These are phyloP conservation scores for Clusia tigrina DNA, from an alignment of 2,888 invertebrate genomes.

Conservation along the genomic window DNA sequence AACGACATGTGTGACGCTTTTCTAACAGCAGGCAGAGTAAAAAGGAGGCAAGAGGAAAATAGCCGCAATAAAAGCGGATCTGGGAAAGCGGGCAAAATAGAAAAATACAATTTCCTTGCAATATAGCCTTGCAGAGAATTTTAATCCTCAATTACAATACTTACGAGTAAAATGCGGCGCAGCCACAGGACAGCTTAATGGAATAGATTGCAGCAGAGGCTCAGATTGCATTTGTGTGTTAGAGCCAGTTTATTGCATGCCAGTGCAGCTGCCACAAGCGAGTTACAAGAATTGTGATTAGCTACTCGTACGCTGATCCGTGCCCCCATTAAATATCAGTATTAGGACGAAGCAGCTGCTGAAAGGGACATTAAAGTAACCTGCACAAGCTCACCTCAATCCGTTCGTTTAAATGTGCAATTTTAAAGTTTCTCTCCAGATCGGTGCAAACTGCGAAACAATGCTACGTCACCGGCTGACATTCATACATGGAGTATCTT, in stretches of 20 bases:
- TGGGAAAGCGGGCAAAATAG: background rate
- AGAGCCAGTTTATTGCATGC: background rate
- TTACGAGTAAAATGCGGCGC: conserved; percentile 1
- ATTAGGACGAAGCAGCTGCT: background rate
- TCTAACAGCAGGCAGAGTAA: background rate
- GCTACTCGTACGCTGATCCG: too few relatives aligned
- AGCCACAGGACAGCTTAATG: background rate
- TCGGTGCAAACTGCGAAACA: too few relatives aligned
- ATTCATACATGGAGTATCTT: too few relatives aligned
- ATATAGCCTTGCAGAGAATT: background rate
- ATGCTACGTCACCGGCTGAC: too few relatives aligned
- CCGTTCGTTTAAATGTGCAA: too few relatives aligned
- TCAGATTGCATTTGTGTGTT: background rate
- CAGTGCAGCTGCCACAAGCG: conserved; percentile 3
- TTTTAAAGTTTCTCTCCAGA: too few relatives aligned
- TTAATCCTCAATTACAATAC: conserved; percentile 2
- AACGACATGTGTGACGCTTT: conserved; percentile 1
- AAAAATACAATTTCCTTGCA: conserved; percentile 4
- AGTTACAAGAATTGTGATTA: too few relatives aligned
- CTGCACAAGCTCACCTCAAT: background rate
- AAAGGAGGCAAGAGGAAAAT: background rate
- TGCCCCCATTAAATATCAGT: too few relatives aligned
- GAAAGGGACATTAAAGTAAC: background rate
- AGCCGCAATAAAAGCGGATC: background rate
- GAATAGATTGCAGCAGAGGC: background rate